Percentiles rank a stretch among this genome's conserved stretches.
These are phyloP conservation scores for Pseudopipra pipra DNA, from an alignment of 2,113 vertebrate genomes.

Conservation along the genomic window DNA sequence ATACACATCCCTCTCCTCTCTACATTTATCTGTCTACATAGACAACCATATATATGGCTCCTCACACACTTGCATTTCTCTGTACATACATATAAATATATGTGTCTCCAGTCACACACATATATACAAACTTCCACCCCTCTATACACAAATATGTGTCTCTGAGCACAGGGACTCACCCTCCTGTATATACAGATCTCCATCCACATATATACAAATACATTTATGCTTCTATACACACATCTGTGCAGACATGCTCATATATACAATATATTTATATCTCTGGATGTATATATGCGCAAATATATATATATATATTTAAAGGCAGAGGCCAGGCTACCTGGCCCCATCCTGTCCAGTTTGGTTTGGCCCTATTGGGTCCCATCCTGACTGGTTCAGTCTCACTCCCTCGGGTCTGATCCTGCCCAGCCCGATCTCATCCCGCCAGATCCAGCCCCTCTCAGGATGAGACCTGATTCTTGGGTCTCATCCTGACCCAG, in stretches of 20 bases:
- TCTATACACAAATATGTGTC: background rate
- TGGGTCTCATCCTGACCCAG: background rate
- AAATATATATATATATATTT: background rate
- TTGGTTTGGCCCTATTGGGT: accelerated
- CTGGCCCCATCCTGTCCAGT: background rate
- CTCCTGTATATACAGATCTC: background rate
- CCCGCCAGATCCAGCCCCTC: background rate
- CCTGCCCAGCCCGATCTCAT: too few species aligned
- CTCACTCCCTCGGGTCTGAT: background rate
- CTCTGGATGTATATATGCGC: background rate
- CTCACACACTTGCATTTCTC: background rate
- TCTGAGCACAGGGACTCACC: background rate
- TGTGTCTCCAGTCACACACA: background rate
- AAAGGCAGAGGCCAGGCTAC: background rate
- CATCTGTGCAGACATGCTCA: accelerated
- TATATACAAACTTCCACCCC: background rate
- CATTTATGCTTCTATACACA: background rate
- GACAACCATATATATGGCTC: accelerated
- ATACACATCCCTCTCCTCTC: background rate
- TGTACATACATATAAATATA: background rate
- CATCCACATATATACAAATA: background rate
- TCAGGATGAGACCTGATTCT: too few species aligned
- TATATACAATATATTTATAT: background rate
- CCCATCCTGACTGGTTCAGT: background rate
- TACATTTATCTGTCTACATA: background rate